phyloP scores from a whole-genome alignment of 2,888 invertebrate genomes.

The Caenorhabditis drosophilae region DNA sequence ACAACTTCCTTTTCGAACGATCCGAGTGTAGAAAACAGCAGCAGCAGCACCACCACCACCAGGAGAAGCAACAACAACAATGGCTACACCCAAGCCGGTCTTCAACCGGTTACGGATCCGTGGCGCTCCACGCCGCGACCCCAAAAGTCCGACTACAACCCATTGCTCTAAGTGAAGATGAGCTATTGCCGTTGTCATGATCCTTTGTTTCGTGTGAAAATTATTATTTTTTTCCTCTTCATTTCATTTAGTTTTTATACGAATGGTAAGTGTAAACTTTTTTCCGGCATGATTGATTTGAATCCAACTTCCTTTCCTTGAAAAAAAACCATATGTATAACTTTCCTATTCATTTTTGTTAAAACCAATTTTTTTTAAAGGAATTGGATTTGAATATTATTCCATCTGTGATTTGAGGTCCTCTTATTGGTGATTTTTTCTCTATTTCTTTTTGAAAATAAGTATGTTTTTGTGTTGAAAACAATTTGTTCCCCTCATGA shows the following conservation, averaged over 20 bases:
- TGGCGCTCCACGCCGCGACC: slow-evolving; percentile 33
- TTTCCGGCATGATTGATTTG: too few relatives aligned
- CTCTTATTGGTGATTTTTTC: not conserved
- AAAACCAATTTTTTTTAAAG: slow-evolving; percentile 1
- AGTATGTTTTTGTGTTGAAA: too few relatives aligned
- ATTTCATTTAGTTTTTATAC: not conserved
- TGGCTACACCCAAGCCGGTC: not conserved
- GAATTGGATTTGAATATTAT: not conserved
- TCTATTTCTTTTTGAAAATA: too few relatives aligned
- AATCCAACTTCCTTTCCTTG: too few relatives aligned
- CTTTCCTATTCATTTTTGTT: not conserved
- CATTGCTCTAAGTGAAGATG: slow-evolving; percentile 32
- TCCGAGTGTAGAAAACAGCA: too few relatives aligned
- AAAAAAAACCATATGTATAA: too few relatives aligned
- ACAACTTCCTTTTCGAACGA: slow-evolving; percentile 7
- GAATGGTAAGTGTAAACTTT: not conserved
- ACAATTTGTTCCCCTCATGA: too few relatives aligned
- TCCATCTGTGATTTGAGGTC: not conserved
- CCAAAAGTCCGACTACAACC: slow-evolving; percentile 41
- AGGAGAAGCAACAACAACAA: not conserved
- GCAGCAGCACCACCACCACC: not conserved
- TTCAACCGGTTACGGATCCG: slow-evolving; percentile 25
- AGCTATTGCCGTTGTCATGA: slow-evolving; percentile 14
- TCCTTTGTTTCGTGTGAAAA: slow-evolving; percentile 2
- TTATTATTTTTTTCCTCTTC: not conserved